Evolutionary conservation across 2,888 invertebrate species (phyloP), one percentile per base, ranked within the genome.

Genomic region (Nemapogon koenigi): DNA sequence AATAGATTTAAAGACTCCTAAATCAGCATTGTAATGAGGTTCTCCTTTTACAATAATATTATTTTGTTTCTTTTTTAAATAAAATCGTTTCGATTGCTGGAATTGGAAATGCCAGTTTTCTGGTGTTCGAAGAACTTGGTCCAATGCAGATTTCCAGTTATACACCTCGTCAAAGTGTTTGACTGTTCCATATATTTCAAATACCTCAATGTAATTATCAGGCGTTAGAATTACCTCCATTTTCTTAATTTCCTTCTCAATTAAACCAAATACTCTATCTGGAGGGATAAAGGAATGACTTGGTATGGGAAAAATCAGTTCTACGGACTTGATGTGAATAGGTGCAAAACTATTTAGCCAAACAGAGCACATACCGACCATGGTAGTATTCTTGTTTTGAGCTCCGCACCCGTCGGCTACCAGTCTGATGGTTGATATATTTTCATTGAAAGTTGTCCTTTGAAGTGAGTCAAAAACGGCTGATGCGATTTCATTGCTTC

Each of bases 341-440:
- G 46, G 41, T 16, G 41, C 35, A 28, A 42, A 35, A 18, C 38
- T 39, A 13, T 15, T 7, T n/a, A n/a, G n/a, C n/a, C n/a, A n/a
- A n/a, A n/a, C n/a, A n/a, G 45, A 14, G 33, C 45, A 46, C 49
- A 50, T 50, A 35, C 47, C 46, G 1, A 49, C n/a, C 43, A 48
- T 43, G 32, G 40, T 46, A 4, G 29, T 37, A 32, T 47, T 49
- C 39, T 48, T 50, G 42, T 55, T 53, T 41, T 53, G 49, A 6
- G 49, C 49, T 16, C 43, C 45, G 41, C 51, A 54, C 19, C 49
- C 49, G 39, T 53, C 49, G 35, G 46, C 41, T 41, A 48, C 53
- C 25, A 51, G 16, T 30, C 48, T 44, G 19, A 51, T 35, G 10
- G 41, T 35, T 42, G n/a, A n/a, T n/a, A 38, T 38, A 33, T 37